phyloP scores from a whole-genome alignment of 53 echinoderm and acorn worm genomes.

The Temnopleurus reevesii region DNA sequence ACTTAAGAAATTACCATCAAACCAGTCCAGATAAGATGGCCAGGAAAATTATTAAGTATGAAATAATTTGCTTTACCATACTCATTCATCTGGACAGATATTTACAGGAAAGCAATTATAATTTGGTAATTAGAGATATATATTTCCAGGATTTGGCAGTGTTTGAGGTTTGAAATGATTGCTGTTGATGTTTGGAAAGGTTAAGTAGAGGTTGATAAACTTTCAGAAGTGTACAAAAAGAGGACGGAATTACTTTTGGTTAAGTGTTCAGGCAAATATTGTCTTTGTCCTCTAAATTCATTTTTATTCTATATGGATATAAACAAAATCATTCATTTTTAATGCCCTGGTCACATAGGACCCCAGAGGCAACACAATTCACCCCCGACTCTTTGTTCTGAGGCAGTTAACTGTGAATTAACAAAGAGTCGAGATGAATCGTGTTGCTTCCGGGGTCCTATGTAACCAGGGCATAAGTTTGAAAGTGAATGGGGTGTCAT shows the following conservation, averaged over 20 bases:
- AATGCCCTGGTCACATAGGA: too few species aligned
- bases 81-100: neutral
- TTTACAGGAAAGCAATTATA: neutral
- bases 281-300: too few species aligned
- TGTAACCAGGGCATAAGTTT: too few species aligned
- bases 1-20: neutral
- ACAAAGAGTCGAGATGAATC: too few species aligned
- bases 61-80: neutral
- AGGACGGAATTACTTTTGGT: neutral
- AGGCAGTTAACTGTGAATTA: too few species aligned
- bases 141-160: neutral
- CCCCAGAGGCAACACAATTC: too few species aligned
- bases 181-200: neutral
- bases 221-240: neutral
- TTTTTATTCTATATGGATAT: too few species aligned
- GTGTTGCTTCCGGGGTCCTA: too few species aligned
- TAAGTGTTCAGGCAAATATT: neutral
- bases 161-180: too few species aligned
- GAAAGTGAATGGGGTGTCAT: too few species aligned
- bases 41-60: neutral
- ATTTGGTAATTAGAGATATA: neutral
- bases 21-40: neutral
- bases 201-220: neutral
- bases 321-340: too few species aligned
- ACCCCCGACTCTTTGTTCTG: too few species aligned